Conservation (phyloP, 2,113 vertebrate species). For the Macquaria ambigua region DNA sequence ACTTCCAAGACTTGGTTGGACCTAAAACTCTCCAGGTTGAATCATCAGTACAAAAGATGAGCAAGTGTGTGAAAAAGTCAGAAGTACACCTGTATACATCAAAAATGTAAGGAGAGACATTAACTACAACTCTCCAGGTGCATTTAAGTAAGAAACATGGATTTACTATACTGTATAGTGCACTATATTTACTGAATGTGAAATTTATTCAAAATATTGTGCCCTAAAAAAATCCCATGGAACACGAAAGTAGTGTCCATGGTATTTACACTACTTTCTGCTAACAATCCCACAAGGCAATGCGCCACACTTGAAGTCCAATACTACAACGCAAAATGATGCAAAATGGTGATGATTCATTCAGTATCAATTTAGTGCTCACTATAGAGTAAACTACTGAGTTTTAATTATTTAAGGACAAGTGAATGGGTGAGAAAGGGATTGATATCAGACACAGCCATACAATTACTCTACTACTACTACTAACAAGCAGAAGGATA, state of each 20-base stretch:
- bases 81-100: background rate
- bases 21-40: background rate
- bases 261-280: background rate
- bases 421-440: no score
- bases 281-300: background rate
- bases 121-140: background rate
- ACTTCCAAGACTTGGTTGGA: background rate
- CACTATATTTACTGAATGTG: background rate
- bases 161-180: background rate
- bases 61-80: background rate
- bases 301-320: background rate
- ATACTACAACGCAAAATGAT: background rate
- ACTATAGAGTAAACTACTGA: background rate
- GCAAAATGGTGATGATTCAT: background rate
- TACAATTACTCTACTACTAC: no score
- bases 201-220: background rate
- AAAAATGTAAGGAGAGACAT: background rate
- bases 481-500: no score
- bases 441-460: no score
- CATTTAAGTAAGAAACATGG: background rate
- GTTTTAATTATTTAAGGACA: background rate
- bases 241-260: background rate
- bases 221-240: background rate
- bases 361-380: background rate
- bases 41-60: background rate